Base-by-base conservation (phyloP, 2,888 invertebrate species). In the Piscicola geometra region DNA sequence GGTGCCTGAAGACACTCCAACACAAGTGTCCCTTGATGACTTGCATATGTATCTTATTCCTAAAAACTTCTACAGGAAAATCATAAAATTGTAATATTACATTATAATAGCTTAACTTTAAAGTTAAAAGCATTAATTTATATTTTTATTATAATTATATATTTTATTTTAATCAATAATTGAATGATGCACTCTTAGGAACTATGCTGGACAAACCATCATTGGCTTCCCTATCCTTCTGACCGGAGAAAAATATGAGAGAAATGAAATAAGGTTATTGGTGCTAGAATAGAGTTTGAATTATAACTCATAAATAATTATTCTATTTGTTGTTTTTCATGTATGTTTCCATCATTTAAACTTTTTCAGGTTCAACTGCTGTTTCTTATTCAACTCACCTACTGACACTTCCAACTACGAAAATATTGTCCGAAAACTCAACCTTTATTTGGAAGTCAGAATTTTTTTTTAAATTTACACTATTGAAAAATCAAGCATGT, bases 221-320 rank as follows among this genome's bases (percentile, higher is more conserved):
- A 88, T 95, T n/a, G 95, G 95, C 0, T 95, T 92, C 85, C 96
- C 96, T 0, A 92, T 95, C 60, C 89, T 91, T 79, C 94, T 97
- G 76, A 91, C 93, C 81, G 90, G 92, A 85, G 90, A 91, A 15
- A 91, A 93, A 82, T 97, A 97, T 86, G 91, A 91, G 21, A 88
- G 50, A 47, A 47, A 47, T 15, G 21, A 21, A 47, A 15, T 47
- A 47, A 15, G 21, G 21, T 47, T 47, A 47, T 15, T 47, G 21
- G 21, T 47, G 50, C 9, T 47, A 47, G 21, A 9, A 47, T 21
- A 47, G 50, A 47, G 12, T 47, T 15, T 9, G 21, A 47, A 47
- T 47, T 15, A 47, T 47, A 47, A 47, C 21, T 9, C 9, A 15
- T 15, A 47, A 9, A 47, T 15, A 47, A 47, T 15, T 21, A 15